Conservation (phyloP, 1,140 invertebrate species). For the Trissolcus basalis region DNA sequence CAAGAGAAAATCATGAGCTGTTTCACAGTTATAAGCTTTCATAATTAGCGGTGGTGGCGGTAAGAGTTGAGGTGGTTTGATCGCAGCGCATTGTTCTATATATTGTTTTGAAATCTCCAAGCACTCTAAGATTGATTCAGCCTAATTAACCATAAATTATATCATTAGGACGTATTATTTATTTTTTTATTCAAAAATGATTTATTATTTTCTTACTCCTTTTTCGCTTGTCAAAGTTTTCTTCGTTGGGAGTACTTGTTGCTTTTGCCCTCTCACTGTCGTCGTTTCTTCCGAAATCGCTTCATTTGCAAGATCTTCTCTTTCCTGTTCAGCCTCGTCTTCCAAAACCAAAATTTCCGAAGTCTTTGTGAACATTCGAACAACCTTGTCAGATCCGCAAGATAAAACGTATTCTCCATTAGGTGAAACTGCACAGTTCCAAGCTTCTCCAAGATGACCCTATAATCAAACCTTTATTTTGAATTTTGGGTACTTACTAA, state of each 20-base stretch:
- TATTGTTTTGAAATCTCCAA: constrained; percentile 87
- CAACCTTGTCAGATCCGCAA: constrained; percentile 91
- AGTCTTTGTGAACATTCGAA: constrained; percentile 91
- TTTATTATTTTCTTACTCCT: constrained; percentile 83
- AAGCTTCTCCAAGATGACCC: constrained; percentile 88
- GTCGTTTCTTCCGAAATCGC: constrained; percentile 84
- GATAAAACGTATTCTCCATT: constrained; percentile 88
- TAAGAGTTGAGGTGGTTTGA: constrained; percentile 64
- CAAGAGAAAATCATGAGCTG: constrained; percentile 87
- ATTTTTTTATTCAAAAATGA: no score
- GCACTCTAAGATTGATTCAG: constrained; percentile 92
- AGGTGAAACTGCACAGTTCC: constrained; percentile 85
- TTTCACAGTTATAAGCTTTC: constrained; percentile 84
- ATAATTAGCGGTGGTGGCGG: constrained; percentile 86
- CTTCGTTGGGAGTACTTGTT: constrained; percentile 88
- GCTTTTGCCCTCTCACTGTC: constrained; percentile 81
- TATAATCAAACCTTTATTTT: constrained; percentile 60
- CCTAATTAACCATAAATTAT: no score
- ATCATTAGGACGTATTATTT: no score
- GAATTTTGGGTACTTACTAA: no score
- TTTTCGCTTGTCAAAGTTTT: constrained; percentile 95
- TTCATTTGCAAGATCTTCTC: constrained; percentile 83
- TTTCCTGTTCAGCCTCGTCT: constrained; percentile 91
- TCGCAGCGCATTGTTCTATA: constrained; percentile 75
- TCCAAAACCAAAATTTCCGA: constrained; percentile 93